phyloP scores from a whole-genome alignment of 2,888 invertebrate species.

The Drosophila paramelanica region DNA sequence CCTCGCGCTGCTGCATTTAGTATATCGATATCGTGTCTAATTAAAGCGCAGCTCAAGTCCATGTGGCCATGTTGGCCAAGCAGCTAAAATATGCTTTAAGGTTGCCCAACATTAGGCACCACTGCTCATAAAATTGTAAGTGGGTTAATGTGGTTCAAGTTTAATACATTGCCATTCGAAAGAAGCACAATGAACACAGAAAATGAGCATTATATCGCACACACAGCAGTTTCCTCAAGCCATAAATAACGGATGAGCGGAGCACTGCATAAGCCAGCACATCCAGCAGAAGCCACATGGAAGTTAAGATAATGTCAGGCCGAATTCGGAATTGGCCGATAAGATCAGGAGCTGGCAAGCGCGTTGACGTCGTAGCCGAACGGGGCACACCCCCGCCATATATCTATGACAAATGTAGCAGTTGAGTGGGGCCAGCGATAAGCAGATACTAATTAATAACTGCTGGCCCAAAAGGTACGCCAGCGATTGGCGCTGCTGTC shows the following conservation, averaged over 20 bases:
- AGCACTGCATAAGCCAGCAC: constrained; percentile 32
- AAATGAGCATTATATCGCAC: background rate
- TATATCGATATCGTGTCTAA: constrained; percentile 73
- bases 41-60: constrained; percentile 52
- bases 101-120: constrained; percentile 5
- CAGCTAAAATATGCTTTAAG: constrained; percentile 10
- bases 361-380: constrained; percentile 40
- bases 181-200: constrained; percentile 6
- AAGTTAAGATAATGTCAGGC: constrained; percentile 69
- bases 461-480: constrained; percentile 29
- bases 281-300: constrained; percentile 25
- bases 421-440: constrained; percentile 66
- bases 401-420: constrained; percentile 65
- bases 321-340: constrained; percentile 49
- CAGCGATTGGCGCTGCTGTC: constrained; percentile 54
- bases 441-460: constrained; percentile 79
- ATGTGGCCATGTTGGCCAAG: constrained; percentile 1
- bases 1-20: constrained; percentile 39
- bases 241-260: constrained; percentile 72
- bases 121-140: constrained; percentile 18
- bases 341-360: constrained; percentile 51
- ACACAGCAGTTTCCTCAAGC: constrained; percentile 12
- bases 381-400: constrained; percentile 62
- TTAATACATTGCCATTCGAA: background rate
- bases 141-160: constrained; percentile 26